Evolutionary conservation across 2,888 invertebrate species (phyloP).

Genomic region (Nymphalis polychloros): DNA sequence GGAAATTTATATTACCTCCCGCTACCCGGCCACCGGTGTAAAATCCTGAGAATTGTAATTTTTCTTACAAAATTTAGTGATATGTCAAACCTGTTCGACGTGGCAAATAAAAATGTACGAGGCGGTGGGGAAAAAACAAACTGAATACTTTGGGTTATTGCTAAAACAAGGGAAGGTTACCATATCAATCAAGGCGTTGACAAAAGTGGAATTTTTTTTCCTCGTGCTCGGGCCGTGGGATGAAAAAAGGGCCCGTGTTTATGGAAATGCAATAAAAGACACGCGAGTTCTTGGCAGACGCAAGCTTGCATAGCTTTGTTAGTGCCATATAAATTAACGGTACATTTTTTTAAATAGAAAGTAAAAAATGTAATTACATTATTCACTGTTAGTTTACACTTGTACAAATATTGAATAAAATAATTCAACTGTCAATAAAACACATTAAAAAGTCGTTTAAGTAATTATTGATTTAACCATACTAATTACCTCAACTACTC

Average conservation of each 20-base stretch:
- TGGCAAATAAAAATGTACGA: constrained; percentile 78
- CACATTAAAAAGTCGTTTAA: too few species aligned
- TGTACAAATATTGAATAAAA: too few species aligned
- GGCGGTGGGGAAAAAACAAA: constrained; percentile 61
- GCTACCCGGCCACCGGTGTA: constrained; percentile 71
- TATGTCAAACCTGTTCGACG: constrained; percentile 79
- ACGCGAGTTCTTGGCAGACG: constrained; percentile 53
- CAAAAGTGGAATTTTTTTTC: constrained; percentile 72
- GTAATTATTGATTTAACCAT: too few species aligned
- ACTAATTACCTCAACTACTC: too few species aligned
- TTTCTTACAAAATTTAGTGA: constrained; percentile 81
- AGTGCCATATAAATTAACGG: constrained; percentile 13
- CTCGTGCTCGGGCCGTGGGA: constrained; percentile 57
- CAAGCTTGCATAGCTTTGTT: constrained; percentile 44
- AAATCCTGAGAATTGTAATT: constrained; percentile 75
- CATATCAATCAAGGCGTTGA: constrained; percentile 81
- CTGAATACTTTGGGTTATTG: constrained; percentile 71
- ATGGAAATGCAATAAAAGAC: constrained; percentile 72
- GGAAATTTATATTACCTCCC: constrained; percentile 74
- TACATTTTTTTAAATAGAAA: constrained; percentile 2
- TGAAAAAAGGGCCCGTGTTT: constrained; percentile 75
- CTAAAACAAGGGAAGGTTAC: constrained; percentile 80
- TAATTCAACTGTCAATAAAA: too few species aligned
- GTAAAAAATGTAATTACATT: too few species aligned
- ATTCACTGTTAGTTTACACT: too few species aligned